These are phyloP conservation scores for Cerastoderma edule DNA, from an alignment of 2,888 invertebrate species.

Conservation along the genomic window DNA sequence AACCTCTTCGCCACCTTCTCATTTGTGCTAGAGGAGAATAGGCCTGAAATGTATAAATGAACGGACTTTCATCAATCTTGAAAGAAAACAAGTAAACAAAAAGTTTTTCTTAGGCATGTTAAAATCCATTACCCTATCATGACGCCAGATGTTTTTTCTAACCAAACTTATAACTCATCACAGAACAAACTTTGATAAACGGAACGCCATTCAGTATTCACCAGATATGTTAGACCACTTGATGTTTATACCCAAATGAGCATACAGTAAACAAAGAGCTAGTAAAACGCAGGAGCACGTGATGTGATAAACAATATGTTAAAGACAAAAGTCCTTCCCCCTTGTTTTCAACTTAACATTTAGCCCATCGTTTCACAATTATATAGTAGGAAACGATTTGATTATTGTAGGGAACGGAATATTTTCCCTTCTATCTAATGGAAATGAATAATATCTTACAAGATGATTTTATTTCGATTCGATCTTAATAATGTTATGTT, in stretches of 20 bases:
- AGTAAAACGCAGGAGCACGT: too few species aligned
- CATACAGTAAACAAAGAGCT: too few species aligned
- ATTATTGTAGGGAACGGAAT: too few species aligned
- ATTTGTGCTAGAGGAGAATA: constrained; percentile 53
- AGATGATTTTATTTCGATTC: too few species aligned
- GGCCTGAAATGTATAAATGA: constrained; percentile 27
- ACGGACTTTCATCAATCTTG: not conserved
- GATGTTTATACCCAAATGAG: too few species aligned
- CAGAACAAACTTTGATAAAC: not conserved
- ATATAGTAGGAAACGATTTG: too few species aligned
- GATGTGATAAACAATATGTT: not conserved
- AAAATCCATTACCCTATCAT: too few species aligned
- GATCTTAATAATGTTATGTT: too few species aligned
- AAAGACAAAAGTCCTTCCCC: not conserved
- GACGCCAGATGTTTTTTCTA: too few species aligned
- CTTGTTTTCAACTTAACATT: not conserved
- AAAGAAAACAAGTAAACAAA: not conserved
- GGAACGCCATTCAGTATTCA: not conserved
- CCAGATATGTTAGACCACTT: too few species aligned
- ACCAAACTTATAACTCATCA: not conserved
- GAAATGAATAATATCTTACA: not conserved
- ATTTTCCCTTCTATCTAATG: not conserved
- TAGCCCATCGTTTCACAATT: not conserved
- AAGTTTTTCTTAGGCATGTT: too few species aligned
- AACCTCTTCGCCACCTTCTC: constrained; percentile 43